phyloP scores from a whole-genome alignment of 2,888 invertebrate species.

The Watsonalla binaria region DNA sequence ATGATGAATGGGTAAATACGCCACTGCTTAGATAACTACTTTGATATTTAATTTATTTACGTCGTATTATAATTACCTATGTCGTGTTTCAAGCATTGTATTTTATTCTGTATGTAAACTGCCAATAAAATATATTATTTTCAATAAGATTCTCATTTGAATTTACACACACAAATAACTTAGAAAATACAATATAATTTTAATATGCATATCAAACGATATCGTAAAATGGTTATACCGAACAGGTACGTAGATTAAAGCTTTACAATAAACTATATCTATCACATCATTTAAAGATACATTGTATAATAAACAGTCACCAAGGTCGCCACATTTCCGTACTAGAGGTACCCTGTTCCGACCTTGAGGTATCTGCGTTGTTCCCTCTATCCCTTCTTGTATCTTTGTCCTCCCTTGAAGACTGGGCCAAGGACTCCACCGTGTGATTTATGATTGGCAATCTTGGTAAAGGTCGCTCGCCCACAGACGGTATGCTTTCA shows the following conservation, averaged over 20 bases:
- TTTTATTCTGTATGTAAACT: constrained; percentile 6
- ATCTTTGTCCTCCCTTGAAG: constrained; percentile 26
- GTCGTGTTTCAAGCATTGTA: not conserved
- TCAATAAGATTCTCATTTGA: not conserved
- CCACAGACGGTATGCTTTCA: constrained; percentile 49
- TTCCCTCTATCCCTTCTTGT: constrained; percentile 22
- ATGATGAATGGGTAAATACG: too few species aligned
- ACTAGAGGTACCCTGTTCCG: constrained; percentile 53
- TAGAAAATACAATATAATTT: constrained; percentile 22
- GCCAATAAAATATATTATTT: constrained; percentile 13
- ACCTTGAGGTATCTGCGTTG: constrained; percentile 50
- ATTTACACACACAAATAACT: not conserved
- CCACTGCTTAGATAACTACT: too few species aligned
- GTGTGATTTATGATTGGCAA: constrained; percentile 69
- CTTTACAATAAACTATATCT: constrained; percentile 23
- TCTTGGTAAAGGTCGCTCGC: constrained; percentile 28
- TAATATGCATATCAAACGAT: constrained; percentile 6
- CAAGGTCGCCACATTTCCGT: constrained; percentile 72
- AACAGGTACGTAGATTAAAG: constrained; percentile 57
- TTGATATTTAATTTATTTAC: too few species aligned
- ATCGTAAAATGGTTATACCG: constrained; percentile 35
- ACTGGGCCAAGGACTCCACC: constrained; percentile 58
- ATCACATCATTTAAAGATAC: constrained; percentile 9
- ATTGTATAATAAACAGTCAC: constrained; percentile 28
- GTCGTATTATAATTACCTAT: too few species aligned